Evolutionary conservation across 2,113 vertebrate genomes (phyloP).

Genomic region (Muntiacus reevesi): DNA sequence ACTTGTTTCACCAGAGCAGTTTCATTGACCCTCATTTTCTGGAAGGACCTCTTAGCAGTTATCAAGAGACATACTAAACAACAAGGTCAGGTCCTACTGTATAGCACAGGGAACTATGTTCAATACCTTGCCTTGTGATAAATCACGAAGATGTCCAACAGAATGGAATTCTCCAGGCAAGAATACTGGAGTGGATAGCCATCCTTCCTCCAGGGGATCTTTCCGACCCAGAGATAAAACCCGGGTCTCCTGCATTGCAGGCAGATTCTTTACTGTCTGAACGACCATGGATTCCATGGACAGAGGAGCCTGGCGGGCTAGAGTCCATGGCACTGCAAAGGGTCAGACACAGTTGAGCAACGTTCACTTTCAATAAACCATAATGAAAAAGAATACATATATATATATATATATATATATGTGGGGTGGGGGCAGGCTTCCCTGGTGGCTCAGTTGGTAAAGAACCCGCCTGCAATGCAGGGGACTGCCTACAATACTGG

Average conservation of each 20-base stretch:
- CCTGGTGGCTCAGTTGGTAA: not conserved
- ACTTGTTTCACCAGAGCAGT: not conserved
- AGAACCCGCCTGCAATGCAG: not conserved
- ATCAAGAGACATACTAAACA: not conserved
- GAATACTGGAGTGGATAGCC: not conserved
- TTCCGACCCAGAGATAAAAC: not conserved
- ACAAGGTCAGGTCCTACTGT: not conserved
- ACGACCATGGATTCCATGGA: not conserved
- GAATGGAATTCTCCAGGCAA: not conserved
- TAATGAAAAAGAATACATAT: not conserved
- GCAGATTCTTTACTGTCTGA: not conserved
- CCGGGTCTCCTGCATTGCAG: not conserved
- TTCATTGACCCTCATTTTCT: not conserved
- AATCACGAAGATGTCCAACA: not conserved
- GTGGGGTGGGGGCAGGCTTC: not conserved
- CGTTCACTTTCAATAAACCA: not conserved
- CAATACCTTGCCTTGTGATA: not conserved
- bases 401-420: not conserved
- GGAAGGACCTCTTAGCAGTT: not conserved
- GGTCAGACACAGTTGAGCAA: not conserved
- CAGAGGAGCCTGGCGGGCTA: not conserved
- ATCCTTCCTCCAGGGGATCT: not conserved
- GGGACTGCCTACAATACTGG: not conserved
- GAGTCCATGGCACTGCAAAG: not conserved
- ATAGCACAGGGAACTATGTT: not conserved